Evolutionary conservation across 2,797 vertebrate genomes (phyloP), one percentile per base, ranked within the genome.

Genomic region (Tangara arthus): DNA sequence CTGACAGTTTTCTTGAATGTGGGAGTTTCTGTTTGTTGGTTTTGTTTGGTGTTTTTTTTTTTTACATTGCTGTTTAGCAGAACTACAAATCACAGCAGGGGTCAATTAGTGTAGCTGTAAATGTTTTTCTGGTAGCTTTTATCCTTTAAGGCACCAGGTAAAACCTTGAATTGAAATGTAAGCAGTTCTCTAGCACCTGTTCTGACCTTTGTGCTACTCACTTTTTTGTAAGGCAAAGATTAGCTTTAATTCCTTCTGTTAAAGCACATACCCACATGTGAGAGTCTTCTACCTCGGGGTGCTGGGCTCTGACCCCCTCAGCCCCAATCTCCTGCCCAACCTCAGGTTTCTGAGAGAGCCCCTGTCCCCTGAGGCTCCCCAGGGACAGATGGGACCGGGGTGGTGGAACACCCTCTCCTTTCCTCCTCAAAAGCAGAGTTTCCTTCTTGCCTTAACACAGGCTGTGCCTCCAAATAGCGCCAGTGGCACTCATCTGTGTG

Each of bases 51-150:
- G 12, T 28, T 30, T 8, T 52, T 41, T 11, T 39, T 49, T 61
- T 89, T 90, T 70, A 19, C 23, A 32, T 34, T 69, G 52, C n/a
- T 72, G 15, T 92, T 95, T 88, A 92, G 71, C 53, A 92, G n/a
- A 96, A 85, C 41, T 81, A 83, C 77, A 96, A 91, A 95, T 87
- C 64, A 85, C 63, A 92, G 82, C 57, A 89, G 30, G 30, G 53
- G 28, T 95, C 76, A 96, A 92, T 91, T 95, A 95, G 66, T 46
- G 20, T 68, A 71, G 89, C 39, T 83, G 49, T 82, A 90, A 87
- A 87, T 41, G 41, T 34, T 57, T 81, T 94, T 82, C 87, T 77
- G 80, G 49, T 24, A 49, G 8, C 19, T 84, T 95, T 91, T 86
- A 82, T 39, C 83, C 15, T 78, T 93, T 95, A 94, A 94, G 92